phyloP scores from a whole-genome alignment of 2,797 vertebrate species.

The Sparidentex hasta region DNA sequence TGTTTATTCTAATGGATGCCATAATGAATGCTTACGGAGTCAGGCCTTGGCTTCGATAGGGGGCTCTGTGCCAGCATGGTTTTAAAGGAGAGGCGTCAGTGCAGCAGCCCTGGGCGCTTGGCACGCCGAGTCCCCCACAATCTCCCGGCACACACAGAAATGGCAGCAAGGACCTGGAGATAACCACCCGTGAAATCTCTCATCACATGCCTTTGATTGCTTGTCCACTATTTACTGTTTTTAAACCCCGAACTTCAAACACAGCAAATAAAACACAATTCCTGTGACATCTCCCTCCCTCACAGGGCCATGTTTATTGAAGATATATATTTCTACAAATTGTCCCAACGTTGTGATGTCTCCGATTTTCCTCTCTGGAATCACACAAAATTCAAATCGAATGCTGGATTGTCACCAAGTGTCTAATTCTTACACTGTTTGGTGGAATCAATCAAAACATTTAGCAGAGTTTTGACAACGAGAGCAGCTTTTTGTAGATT shows the following conservation, averaged over 20 bases:
- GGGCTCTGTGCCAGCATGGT: conserved; percentile 84
- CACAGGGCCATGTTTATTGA: conserved; percentile 66
- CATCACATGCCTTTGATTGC: conserved; percentile 86
- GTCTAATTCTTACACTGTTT: conserved; percentile 63
- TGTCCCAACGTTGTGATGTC: conserved; percentile 54
- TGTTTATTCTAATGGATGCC: conserved; percentile 89
- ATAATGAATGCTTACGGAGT: conserved; percentile 85
- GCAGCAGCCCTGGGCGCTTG: conserved; percentile 85
- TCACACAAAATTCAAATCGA: conserved; percentile 41
- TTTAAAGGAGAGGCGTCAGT: conserved; percentile 83
- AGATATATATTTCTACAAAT: conserved; percentile 60
- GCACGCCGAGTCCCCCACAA: conserved; percentile 80
- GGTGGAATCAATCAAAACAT: conserved; percentile 64
- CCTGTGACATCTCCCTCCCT: conserved; percentile 57
- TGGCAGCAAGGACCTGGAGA: conserved; percentile 83
- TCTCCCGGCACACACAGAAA: conserved; percentile 81
- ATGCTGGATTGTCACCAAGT: conserved; percentile 58
- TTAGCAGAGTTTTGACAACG: conserved; percentile 60
- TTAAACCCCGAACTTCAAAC: conserved; percentile 82
- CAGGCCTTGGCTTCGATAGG: conserved; percentile 82
- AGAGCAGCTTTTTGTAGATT: conserved; percentile 56
- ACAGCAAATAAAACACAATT: conserved; percentile 79
- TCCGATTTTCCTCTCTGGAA: conserved; percentile 43
- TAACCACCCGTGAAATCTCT: conserved; percentile 87
- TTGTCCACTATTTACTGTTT: conserved; percentile 85